Evolutionary conservation across 2,888 invertebrate genomes (phyloP), one percentile per base, ranked within the genome.

Genomic region (Phengaris alcon): DNA sequence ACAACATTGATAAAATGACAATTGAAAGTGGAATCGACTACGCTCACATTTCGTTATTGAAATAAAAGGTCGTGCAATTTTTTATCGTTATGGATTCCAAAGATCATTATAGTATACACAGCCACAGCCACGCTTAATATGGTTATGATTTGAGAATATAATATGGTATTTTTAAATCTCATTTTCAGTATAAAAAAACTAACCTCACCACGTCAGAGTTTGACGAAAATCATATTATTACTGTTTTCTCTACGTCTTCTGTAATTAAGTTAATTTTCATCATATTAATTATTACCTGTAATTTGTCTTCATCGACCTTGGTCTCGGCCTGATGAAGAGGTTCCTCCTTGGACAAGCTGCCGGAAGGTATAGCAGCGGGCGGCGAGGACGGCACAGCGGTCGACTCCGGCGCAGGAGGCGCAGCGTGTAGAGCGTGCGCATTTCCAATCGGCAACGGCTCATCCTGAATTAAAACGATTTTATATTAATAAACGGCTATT

Each of bases 241-340:
- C 35, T 35, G 35, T 35, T 48, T 48, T 7, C 48, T 8, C 48
- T 48, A 48, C 48, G 6, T 48, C 6, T 48, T 1, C 48, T 6
- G 46, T 46, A 46, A 46, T 48, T 6, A 48, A 48, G 48, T 48
- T 8, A 48, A 48, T 48, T 48, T 6, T 48, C 48, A 48, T 48
- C 6, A 48, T 48, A 48, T 48, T 48, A 48, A 6, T 48, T 85
- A 93, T 48, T 85, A 93, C 93, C 92, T 93, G 93, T 79, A 93
- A 82, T 84, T 89, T 93, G 76, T 93, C 91, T 83, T 93, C 93
- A 77, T 93, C 88, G 59, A 92, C 84, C 81, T 91, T 91, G 35
- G 93, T 90, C 82, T 93, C 93, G 6, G 90, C 91, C 74, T 90
- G 92, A 82, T 86, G 88, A 76, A 93, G 88, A 52, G 88, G 85